Percentiles rank a stretch among this genome's conserved stretches.
Evolutionary conservation across 2,888 invertebrate genomes (phyloP).

Genomic region (Orthonevra nobilis): DNA sequence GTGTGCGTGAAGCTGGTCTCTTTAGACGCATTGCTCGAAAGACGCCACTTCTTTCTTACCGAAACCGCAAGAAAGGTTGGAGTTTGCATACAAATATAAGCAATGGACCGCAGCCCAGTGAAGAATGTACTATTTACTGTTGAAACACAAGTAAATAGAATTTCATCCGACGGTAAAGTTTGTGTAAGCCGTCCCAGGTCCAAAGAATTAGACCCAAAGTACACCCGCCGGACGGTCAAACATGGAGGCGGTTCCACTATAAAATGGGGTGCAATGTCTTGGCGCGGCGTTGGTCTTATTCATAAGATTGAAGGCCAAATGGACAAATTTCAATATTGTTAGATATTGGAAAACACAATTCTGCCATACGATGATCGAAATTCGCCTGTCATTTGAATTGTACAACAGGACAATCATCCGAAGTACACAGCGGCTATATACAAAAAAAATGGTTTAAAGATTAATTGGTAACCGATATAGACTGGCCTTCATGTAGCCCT

Average conservation of each 20-base stretch:
- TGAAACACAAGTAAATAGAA: neutral
- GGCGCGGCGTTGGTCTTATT: slow-evolving; percentile 46
- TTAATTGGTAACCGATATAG: too few species aligned
- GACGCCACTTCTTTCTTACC: too few species aligned
- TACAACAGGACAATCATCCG: slow-evolving; percentile 67
- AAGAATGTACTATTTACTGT: neutral
- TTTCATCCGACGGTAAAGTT: neutral
- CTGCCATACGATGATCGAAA: slow-evolving; percentile 46
- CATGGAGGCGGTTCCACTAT: slow-evolving; percentile 58
- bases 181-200: slow-evolving; percentile 22
- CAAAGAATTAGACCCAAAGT: slow-evolving; percentile 31
- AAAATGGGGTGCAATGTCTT: slow-evolving; percentile 14
- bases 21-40: too few species aligned
- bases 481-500: too few species aligned
- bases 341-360: slow-evolving; percentile 60
- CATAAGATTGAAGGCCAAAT: slow-evolving; percentile 56
- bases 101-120: neutral
- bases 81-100: too few species aligned
- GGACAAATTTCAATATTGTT: slow-evolving; percentile 53
- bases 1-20: too few species aligned
- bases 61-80: too few species aligned
- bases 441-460: too few species aligned
- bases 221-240: slow-evolving; percentile 57
- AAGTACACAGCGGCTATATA: slow-evolving; percentile 19
- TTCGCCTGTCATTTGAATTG: slow-evolving; percentile 62